Base-by-base conservation (phyloP, 2,888 invertebrate species). In the Abscondita cerata region DNA sequence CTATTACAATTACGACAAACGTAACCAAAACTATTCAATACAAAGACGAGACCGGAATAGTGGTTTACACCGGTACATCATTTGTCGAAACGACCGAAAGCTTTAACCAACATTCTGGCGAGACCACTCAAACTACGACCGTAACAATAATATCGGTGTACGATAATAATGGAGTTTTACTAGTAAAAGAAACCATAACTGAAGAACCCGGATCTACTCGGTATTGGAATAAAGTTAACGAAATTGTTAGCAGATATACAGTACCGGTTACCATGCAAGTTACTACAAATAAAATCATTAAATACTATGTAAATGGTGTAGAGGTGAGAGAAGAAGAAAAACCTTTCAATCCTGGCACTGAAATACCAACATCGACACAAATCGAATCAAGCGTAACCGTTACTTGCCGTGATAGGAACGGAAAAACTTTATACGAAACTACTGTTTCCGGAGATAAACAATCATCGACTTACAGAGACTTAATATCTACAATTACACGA, bases 191-290 rank as follows among this genome's bases (percentile, higher is more conserved):
- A 51, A 40, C 12, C 2, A 58, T 62, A 20, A n/a, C 16, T 3
- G 62, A 59, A 2, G 51, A 51, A 33, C 57, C 57, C 1, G 50
- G 18, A 5, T 16, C 57, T 8, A 16, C 12, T 12, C 11, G 20
- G 1, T 57, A 57, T 51, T 57, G 57, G 57, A 15, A 44, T 11
- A 25, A 31, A 16, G 33, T 57, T n/a, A 44, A 51, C 16, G 11
- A 51, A 33, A 44, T 57, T 15, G 15, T 57, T 11, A 19, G 31
- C 4, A 20, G 15, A n/a, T 51, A 44, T 18, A 6, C 20, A 6
- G 15, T 20, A 11, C 36, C 50, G 2, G 44, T 52, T 13, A 57
- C 36, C 6, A 6, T 57, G 0, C 5, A 16, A 4, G 33, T 33
- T 5, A 34, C 41, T 3, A 34, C 44, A 2, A 33, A 15, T 15